Base-by-base conservation (phyloP, 2,888 invertebrate species). In the Melieria crassipennis region DNA sequence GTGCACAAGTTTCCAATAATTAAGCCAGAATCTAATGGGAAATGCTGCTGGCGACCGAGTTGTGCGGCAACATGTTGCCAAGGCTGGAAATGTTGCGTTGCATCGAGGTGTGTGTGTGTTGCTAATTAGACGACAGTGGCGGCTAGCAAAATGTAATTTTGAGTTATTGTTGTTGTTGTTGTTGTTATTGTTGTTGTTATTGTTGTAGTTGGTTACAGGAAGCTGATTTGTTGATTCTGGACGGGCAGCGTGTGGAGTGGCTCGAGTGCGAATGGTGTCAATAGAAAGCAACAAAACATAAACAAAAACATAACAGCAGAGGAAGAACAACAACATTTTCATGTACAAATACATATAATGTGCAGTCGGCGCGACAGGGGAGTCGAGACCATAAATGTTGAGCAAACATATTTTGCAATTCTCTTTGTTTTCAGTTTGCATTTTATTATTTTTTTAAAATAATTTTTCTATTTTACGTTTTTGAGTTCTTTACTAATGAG, bases 361-460 rank as follows among this genome's bases (percentile, higher is more conserved):
- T 62, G 42, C 16, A 16, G 16, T 16, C 2, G 16, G 16, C 16
- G 16, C 2, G 2, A 16, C n/a, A 30, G 30, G 30, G 30, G 30
- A 2, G 30, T 30, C 30, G 30, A 50, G 61, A 67, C 61, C 55
- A 68, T 55, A 65, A 68, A 72, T 72, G 68, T 55, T 65, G 69
- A 61, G 43, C 61, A 68, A 72, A 72, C 68, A 72, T 57, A 58
- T 61, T 72, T 55, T 65, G 60, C 64, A 69, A 50, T 71, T 71
- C 57, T 58, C 50, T 68, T 16, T 65, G 55, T 13, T 55, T 65
- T 11, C 16, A n/a, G 7, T 64, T n/a, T 52, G 47, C 56, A 9
- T 46, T 50, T 67, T 42, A 5, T 60, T 48, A 30, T 47, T 50
- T 50, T 43, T 50, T 9, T 67, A 47, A 67, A 16, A 30, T 16